A percentile compares a stretch with the other conserved stretches of the same genome.
Conservation (phyloP, 1,140 invertebrate genomes). For the Orchesella cincta region DNA sequence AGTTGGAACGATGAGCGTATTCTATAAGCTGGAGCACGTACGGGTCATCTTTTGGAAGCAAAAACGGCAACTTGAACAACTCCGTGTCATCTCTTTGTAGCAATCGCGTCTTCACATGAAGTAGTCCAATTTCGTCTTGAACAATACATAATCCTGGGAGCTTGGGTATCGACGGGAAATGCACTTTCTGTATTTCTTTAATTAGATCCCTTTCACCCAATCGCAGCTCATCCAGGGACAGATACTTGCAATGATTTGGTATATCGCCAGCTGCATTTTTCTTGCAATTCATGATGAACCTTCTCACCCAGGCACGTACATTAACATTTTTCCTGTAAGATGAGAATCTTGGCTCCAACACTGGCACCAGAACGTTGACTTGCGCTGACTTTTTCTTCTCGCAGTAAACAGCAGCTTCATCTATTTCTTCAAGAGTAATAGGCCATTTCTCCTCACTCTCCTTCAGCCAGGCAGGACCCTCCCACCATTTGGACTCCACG, state of each 20-base stretch:
- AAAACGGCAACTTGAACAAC: conserved; percentile 19
- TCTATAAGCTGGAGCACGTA: conserved; percentile 15
- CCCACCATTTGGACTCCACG: no score
- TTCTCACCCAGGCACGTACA: neutral
- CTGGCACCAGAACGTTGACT: conserved; percentile 40
- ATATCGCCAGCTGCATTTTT: neutral
- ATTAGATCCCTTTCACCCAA: neutral
- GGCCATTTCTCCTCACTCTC: neutral
- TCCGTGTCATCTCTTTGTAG: neutral
- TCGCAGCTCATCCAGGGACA: neutral
- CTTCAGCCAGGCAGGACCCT: conserved; percentile 23
- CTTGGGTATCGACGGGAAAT: neutral
- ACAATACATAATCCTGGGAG: neutral
- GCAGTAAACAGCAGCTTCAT: conserved; percentile 46
- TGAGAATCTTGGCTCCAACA: conserved; percentile 31
- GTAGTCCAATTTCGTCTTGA: conserved; percentile 16
- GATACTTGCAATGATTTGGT: no score
- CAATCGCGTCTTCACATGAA: conserved; percentile 20
- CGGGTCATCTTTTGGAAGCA: conserved; percentile 7
- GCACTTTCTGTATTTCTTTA: neutral
- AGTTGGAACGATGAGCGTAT: neutral
- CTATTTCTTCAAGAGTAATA: conserved; percentile 50
- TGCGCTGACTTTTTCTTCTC: conserved; percentile 36
- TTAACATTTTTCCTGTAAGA: neutral
- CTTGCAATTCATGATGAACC: neutral